These are phyloP conservation scores for Phyllotreta striolata DNA, from an alignment of 2,888 invertebrate species.

Conservation along the genomic window DNA sequence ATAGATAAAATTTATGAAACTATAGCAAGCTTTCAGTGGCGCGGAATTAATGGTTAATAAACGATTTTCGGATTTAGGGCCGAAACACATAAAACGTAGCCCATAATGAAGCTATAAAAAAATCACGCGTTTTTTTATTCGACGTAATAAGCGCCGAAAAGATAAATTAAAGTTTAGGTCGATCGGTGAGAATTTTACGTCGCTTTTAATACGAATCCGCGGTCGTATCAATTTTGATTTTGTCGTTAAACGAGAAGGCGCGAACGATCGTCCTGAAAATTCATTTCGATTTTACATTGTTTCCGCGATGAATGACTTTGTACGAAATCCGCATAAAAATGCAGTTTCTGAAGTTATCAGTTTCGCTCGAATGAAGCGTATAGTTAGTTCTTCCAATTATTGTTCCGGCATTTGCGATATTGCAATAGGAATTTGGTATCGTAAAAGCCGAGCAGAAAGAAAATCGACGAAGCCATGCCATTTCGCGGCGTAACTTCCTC, in stretches of 20 bases:
- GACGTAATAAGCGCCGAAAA: conserved; percentile 10
- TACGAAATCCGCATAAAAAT: background rate
- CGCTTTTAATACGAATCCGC: conserved; percentile 12
- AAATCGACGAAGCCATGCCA: conserved; percentile 6
- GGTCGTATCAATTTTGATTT: conserved; percentile 13
- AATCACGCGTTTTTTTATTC: conserved; percentile 19
- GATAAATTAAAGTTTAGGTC: conserved; percentile 24
- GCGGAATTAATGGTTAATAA: conserved; percentile 25
- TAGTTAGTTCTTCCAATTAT: too few species aligned
- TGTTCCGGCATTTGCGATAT: too few species aligned
- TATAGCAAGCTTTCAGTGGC: conserved; percentile 2
- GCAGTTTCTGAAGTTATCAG: too few species aligned
- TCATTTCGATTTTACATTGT: conserved; percentile 8
- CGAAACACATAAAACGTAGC: conserved; percentile 13
- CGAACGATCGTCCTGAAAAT: conserved; percentile 1
- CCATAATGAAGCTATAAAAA: conserved; percentile 28
- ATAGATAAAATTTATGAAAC: conserved; percentile 24
- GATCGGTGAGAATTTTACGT: conserved; percentile 18
- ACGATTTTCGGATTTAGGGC: conserved; percentile 23
- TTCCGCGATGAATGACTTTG: background rate
- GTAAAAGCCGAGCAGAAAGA: conserved; percentile 4
- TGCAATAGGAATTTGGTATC: background rate
- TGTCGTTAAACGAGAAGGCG: conserved; percentile 11
- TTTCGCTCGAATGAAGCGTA: too few species aligned
- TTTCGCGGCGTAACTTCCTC: conserved; percentile 11